phyloP scores from a whole-genome alignment of 1,140 invertebrate species.

The Psix sp. region DNA sequence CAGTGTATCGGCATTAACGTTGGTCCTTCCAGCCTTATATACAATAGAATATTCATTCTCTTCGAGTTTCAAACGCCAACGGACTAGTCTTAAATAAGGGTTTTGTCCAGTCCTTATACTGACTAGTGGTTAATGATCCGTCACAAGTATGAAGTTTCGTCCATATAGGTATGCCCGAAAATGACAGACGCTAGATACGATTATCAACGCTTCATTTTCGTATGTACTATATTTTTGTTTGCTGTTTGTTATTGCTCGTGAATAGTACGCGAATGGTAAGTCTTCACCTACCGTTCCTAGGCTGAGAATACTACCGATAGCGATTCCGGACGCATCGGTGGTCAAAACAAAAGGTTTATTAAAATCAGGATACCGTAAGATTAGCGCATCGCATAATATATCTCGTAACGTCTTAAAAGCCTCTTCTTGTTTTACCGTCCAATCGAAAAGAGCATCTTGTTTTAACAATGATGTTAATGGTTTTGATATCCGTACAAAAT shows the following conservation, averaged over 20 bases:
- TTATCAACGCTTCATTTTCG: background rate
- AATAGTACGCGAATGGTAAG: conserved; percentile 2
- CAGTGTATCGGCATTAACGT: background rate
- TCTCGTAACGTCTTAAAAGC: background rate
- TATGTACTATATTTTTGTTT: background rate
- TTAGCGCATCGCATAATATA: background rate
- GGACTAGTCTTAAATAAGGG: background rate
- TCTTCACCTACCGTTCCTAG: conserved; percentile 9
- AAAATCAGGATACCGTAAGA: background rate
- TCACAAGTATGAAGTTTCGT: background rate
- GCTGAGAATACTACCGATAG: conserved; percentile 12
- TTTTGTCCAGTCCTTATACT: background rate
- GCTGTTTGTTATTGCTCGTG: background rate
- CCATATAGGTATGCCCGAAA: background rate
- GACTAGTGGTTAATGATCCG: background rate
- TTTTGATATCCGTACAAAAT: background rate
- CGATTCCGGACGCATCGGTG: conserved; percentile 5
- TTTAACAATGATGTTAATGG: background rate
- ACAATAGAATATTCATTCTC: background rate
- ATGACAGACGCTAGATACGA: background rate
- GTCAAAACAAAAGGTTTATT: background rate
- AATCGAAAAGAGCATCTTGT: background rate
- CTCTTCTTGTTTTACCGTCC: background rate
- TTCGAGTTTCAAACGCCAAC: background rate
- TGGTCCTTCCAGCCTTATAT: background rate